Base-by-base conservation (phyloP, 2,888 invertebrate genomes). In the Chrysolina haemoptera region DNA sequence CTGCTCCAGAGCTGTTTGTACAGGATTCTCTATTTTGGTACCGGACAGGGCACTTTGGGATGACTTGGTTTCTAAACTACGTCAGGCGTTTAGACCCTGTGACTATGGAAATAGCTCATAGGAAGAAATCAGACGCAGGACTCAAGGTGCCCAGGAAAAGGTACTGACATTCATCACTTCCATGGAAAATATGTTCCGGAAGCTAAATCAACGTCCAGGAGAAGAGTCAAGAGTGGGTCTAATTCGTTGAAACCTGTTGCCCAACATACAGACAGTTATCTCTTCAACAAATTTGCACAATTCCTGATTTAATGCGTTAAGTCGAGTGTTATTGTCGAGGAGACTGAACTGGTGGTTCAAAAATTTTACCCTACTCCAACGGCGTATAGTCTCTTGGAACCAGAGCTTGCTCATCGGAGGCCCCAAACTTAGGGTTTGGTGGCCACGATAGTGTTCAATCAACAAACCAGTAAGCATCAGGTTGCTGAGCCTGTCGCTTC, bases 111-210 rank as follows among this genome's bases (percentile, higher is more conserved):
- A n/a, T n/a, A n/a, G n/a, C n/a, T n/a, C n/a, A n/a, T n/a, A n/a
- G n/a, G n/a, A n/a, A n/a, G n/a, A n/a, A n/a, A n/a, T n/a, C n/a
- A n/a, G n/a, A n/a, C n/a, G n/a, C n/a, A 12, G 71, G 68, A 75
- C 75, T n/a, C 69, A 75, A 11, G 71, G 72, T 3, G 12, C 65
- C 2, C 10, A 53, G 11, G 72, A 75, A 46, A n/a, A 46, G 27
- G 12, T 69, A 22, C 11, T 40, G 40, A 40, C 40, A 40, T 40
- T 8, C 10, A 10, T 40, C 10, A 40, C 40, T 40, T 67, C 41
- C 0, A 73, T 76, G 73, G 67, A 67, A 18, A 67, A 73, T 43
- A 8, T 76, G 22, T 76, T 76, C 63, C 14, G 3, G 9, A 64
- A 27, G 40, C 68, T 35, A 16, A 16, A 11, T 50, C 48, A 35